A percentile compares a stretch with the other conserved stretches of the same genome.
Evolutionary conservation across 2,888 invertebrate species (phyloP).

Genomic region (Alloplasta piceator): DNA sequence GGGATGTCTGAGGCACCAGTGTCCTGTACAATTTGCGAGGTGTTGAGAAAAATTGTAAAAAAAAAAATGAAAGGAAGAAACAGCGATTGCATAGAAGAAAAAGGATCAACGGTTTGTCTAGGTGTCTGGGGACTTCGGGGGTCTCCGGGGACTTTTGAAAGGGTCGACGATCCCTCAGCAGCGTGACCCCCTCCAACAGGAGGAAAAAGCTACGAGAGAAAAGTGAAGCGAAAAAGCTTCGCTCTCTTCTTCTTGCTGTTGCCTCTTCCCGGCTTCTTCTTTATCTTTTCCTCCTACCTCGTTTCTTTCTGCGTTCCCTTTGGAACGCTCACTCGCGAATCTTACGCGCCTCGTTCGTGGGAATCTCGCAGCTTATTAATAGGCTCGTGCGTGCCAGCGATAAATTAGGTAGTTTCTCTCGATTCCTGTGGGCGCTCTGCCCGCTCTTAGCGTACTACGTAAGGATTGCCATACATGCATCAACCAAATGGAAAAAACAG

Average conservation of each 20-base stretch:
- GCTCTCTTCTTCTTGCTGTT: constrained; percentile 40
- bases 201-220: constrained; percentile 38
- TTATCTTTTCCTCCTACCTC: constrained; percentile 28
- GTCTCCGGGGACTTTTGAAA: constrained; percentile 52
- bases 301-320: constrained; percentile 36
- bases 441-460: constrained; percentile 51
- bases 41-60: constrained; percentile 38
- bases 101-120: constrained; percentile 44
- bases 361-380: constrained; percentile 73
- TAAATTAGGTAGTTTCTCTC: constrained; percentile 69
- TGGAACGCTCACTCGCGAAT: constrained; percentile 56
- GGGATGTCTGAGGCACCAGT: constrained; percentile 27
- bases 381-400: constrained; percentile 71
- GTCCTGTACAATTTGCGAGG: constrained; percentile 41
- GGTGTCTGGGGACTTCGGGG: constrained; percentile 54
- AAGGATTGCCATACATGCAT: constrained; percentile 54
- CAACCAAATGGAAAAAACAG: constrained; percentile 24
- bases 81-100: constrained; percentile 10
- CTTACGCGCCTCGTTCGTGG: constrained; percentile 59
- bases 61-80: constrained; percentile 9
- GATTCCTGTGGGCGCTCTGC: constrained; percentile 58
- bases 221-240: constrained; percentile 54
- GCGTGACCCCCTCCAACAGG: neutral
- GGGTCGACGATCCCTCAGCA: constrained; percentile 55
- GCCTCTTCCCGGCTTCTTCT: constrained; percentile 31